phyloP scores from a whole-genome alignment of 2,113 vertebrate species.

The Panthera leo region DNA sequence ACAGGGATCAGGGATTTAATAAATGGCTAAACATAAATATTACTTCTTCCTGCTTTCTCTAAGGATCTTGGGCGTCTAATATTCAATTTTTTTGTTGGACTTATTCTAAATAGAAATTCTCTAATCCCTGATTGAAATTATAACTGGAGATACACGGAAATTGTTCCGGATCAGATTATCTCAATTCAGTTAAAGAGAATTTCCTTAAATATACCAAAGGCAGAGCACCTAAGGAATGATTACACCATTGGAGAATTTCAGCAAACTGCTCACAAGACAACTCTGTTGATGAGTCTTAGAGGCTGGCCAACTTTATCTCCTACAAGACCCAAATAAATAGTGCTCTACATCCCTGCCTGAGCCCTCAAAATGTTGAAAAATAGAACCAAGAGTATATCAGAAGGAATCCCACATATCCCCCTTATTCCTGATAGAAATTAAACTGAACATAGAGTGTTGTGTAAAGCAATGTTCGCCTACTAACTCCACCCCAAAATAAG shows the following conservation, averaged over 20 bases:
- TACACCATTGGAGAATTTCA: constrained; percentile 13
- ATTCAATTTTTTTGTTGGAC: neutral
- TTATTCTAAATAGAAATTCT: neutral
- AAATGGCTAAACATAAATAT: neutral
- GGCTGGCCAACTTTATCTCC: neutral
- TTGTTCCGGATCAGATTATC: neutral
- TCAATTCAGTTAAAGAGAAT: neutral
- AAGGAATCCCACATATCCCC: neutral
- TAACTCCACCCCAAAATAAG: neutral
- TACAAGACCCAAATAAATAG: neutral
- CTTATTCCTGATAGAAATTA: neutral
- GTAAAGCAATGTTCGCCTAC: neutral
- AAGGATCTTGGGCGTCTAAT: neutral
- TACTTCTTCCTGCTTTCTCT: neutral
- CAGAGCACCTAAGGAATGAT: constrained; percentile 48
- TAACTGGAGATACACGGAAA: neutral
- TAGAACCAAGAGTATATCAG: neutral
- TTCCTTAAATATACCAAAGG: constrained; percentile 43
- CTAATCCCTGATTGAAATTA: neutral
- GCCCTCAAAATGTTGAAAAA: neutral
- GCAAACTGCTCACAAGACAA: constrained; percentile 44
- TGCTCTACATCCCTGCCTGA: neutral
- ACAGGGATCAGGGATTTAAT: neutral
- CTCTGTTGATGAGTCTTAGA: neutral
- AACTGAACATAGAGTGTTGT: neutral